phyloP scores from a whole-genome alignment of 2,888 invertebrate species.

The Campoletis raptor region DNA sequence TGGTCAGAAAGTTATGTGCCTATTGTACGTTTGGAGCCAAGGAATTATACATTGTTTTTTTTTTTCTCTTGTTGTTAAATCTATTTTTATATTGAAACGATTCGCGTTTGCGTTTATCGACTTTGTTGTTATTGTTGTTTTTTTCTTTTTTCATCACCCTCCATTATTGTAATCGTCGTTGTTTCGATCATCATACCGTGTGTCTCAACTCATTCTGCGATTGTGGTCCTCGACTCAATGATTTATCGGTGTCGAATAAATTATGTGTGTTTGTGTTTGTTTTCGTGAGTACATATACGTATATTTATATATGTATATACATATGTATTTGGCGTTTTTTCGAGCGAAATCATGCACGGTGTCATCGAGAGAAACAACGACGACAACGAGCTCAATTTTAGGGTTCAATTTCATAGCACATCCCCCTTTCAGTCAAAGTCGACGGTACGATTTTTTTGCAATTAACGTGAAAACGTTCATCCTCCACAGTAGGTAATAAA shows the following conservation, averaged over 20 bases:
- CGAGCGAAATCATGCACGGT: slow-evolving; percentile 47
- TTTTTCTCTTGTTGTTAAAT: slow-evolving; percentile 44
- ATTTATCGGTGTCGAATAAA: slow-evolving; percentile 55
- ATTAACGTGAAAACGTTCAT: slow-evolving; percentile 60
- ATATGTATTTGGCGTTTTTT: slow-evolving; percentile 63
- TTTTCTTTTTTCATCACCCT: slow-evolving; percentile 26
- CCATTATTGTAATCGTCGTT: slow-evolving; percentile 40
- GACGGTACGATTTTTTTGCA: background rate
- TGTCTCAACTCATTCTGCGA: slow-evolving; percentile 38
- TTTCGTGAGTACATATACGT: slow-evolving; percentile 6
- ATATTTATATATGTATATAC: slow-evolving; percentile 19
- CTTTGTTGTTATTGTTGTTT: slow-evolving; percentile 28
- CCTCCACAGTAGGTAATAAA: slow-evolving; percentile 71
- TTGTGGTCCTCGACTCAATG: slow-evolving; percentile 61
- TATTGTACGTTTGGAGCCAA: slow-evolving; percentile 76
- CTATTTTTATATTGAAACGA: slow-evolving; percentile 67
- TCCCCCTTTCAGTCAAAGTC: background rate
- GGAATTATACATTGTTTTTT: slow-evolving; percentile 70
- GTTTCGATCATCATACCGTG: slow-evolving; percentile 29
- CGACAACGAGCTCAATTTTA: slow-evolving; percentile 3
- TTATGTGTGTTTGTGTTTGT: background rate
- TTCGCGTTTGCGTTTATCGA: slow-evolving; percentile 43
- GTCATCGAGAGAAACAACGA: slow-evolving; percentile 39
- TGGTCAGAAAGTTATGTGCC: slow-evolving; percentile 73
- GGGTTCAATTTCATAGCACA: background rate